phyloP scores from a whole-genome alignment of 2,113 vertebrate genomes.

The Esox niger region DNA sequence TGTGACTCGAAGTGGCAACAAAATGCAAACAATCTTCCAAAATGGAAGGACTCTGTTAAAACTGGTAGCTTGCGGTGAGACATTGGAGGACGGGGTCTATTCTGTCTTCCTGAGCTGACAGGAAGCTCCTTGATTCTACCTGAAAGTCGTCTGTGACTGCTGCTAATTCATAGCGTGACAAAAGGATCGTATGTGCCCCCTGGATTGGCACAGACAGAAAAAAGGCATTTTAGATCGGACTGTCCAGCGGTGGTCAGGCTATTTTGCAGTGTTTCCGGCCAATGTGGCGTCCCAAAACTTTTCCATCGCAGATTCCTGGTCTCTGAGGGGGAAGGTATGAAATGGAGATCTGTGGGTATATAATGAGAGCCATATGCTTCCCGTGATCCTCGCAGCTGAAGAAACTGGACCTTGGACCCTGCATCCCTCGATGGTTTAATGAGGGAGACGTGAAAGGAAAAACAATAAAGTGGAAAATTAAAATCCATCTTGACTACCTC shows the following conservation, averaged over 20 bases:
- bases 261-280: constrained; percentile 36
- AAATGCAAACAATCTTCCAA: neutral
- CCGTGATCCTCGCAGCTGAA: constrained; percentile 39
- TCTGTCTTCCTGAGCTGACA: constrained; percentile 13
- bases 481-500: constrained; percentile 45
- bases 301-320: constrained; percentile 42
- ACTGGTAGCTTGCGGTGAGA: constrained; percentile 13
- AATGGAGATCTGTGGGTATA: constrained; percentile 58
- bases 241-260: constrained; percentile 29
- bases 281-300: constrained; percentile 38
- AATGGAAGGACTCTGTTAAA: constrained; percentile 1
- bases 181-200: constrained; percentile 35
- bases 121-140: constrained; percentile 7
- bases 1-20: neutral
- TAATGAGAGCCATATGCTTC: constrained; percentile 71
- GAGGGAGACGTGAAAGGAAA: constrained; percentile 51
- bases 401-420: constrained; percentile 42
- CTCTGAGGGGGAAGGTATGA: constrained; percentile 56
- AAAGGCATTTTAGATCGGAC: constrained; percentile 26
- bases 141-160: constrained; percentile 10
- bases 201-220: constrained; percentile 9
- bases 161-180: constrained; percentile 33
- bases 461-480: constrained; percentile 44
- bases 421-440: constrained; percentile 54
- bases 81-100: constrained; percentile 14